phyloP scores from a whole-genome alignment of 2,888 invertebrate genomes.

The Gnatocerus cornutus region DNA sequence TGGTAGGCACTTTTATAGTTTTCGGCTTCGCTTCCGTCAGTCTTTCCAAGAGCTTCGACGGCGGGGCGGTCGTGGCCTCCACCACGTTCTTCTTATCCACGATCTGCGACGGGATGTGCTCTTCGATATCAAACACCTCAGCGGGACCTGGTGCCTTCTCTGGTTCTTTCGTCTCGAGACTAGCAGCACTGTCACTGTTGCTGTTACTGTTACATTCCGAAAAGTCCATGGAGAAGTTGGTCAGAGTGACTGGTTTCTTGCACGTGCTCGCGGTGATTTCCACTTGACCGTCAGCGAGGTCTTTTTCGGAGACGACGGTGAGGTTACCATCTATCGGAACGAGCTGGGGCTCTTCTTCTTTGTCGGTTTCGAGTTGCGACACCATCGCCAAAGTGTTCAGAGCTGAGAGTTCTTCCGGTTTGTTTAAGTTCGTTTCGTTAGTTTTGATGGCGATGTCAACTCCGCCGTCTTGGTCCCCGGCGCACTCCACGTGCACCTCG shows the following conservation, averaged over 20 bases:
- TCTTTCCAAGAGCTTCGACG: conserved; percentile 75
- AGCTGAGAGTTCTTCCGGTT: conserved; percentile 56
- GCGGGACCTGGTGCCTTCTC: conserved; percentile 15
- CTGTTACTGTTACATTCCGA: conserved; percentile 56
- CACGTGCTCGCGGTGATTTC: conserved; percentile 73
- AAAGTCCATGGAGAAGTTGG: conserved; percentile 68
- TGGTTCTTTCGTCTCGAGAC: conserved; percentile 39
- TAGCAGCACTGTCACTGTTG: conserved; percentile 5
- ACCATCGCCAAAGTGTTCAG: conserved; percentile 49
- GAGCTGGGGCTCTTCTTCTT: conserved; percentile 53
- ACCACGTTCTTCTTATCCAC: conserved; percentile 58
- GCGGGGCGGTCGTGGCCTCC: conserved; percentile 54
- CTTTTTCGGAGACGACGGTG: conserved; percentile 72
- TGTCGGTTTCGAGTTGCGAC: conserved; percentile 43
- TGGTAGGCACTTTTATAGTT: conserved; percentile 48
- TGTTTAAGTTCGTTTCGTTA: conserved; percentile 55
- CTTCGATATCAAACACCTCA: conserved; percentile 58
- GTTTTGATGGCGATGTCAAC: conserved; percentile 62
- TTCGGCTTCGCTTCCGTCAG: conserved; percentile 65
- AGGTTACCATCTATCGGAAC: conserved; percentile 75
- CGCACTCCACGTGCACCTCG: conserved; percentile 49
- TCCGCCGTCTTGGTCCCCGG: conserved; percentile 42
- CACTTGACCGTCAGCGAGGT: conserved; percentile 70
- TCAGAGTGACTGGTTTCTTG: conserved; percentile 63
- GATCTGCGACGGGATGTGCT: conserved; percentile 63